These are phyloP conservation scores for Rhyacophila evoluta DNA, from an alignment of 2,888 invertebrate species.

Conservation along the genomic window DNA sequence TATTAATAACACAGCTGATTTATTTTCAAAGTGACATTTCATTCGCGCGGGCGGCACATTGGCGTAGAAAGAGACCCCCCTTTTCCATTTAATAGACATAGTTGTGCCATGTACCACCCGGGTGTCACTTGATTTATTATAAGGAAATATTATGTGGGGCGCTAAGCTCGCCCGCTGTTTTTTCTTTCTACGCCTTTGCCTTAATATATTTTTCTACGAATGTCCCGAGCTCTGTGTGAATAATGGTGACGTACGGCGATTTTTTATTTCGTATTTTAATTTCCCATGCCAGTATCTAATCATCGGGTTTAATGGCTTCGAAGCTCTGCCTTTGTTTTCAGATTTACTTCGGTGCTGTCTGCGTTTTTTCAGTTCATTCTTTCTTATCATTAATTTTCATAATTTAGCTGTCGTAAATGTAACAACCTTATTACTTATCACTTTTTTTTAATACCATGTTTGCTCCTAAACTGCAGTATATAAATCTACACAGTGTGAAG, in stretches of 20 bases:
- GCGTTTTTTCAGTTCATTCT: background rate
- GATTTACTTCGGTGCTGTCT: background rate
- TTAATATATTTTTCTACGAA: conserved; percentile 47
- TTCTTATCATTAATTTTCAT: too few species aligned
- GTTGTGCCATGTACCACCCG: conserved; percentile 32
- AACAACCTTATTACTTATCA: too few species aligned
- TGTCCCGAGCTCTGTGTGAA: conserved; percentile 39
- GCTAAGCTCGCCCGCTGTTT: conserved; percentile 48
- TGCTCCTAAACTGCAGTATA: too few species aligned
- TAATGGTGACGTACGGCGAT: conserved; percentile 37
- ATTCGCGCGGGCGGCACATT: conserved; percentile 11
- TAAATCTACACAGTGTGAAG: too few species aligned
- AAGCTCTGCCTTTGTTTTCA: conserved; percentile 19
- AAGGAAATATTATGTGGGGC: conserved; percentile 51
- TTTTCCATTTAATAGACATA: conserved; percentile 29
- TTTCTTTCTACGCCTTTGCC: conserved; percentile 35
- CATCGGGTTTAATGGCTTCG: conserved; percentile 39
- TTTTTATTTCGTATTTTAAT: conserved; percentile 49
- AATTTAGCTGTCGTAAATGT: too few species aligned
- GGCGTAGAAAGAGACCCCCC: conserved; percentile 13
- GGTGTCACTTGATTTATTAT: conserved; percentile 53
- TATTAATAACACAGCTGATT: conserved; percentile 16
- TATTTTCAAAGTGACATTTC: conserved; percentile 16
- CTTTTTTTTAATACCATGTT: too few species aligned
- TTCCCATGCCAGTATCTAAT: conserved; percentile 44